Evolutionary conservation across 2,113 vertebrate species (phyloP).

Genomic region (Grantiella picta): DNA sequence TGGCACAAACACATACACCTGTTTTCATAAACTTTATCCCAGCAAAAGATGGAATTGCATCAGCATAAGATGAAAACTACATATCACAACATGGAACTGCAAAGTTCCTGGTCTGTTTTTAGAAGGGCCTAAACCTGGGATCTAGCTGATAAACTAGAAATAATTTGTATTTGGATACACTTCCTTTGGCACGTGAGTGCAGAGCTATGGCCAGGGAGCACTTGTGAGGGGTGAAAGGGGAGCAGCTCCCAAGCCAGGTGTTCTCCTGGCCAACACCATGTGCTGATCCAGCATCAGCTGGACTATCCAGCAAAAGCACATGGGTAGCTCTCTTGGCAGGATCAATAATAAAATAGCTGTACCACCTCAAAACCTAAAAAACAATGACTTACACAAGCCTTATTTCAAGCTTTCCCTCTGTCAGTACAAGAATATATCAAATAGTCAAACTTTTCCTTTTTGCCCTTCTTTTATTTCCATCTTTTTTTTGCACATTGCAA

Average conservation of each 20-base stretch:
- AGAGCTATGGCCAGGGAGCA: not conserved
- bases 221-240: not conserved
- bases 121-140: not conserved
- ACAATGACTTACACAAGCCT: not conserved
- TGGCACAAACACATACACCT: not conserved
- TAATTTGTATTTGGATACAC: not conserved
- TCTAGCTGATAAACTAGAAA: not conserved
- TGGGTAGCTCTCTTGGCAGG: rapidly evolving
- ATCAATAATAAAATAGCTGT: not conserved
- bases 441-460: not conserved
- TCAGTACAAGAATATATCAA: not conserved
- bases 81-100: not conserved
- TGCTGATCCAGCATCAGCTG: not conserved
- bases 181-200: rapidly evolving
- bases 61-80: not conserved
- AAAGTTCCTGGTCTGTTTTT: not conserved
- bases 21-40: not conserved
- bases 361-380: not conserved
- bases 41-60: not conserved
- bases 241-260: not conserved
- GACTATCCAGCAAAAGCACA: not conserved
- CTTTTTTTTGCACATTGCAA: not conserved
- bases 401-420: not conserved
- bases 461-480: not conserved
- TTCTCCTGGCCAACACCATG: not conserved